phyloP scores from a whole-genome alignment of 1,140 invertebrate genomes.

The Trichogramma pretiosum region DNA sequence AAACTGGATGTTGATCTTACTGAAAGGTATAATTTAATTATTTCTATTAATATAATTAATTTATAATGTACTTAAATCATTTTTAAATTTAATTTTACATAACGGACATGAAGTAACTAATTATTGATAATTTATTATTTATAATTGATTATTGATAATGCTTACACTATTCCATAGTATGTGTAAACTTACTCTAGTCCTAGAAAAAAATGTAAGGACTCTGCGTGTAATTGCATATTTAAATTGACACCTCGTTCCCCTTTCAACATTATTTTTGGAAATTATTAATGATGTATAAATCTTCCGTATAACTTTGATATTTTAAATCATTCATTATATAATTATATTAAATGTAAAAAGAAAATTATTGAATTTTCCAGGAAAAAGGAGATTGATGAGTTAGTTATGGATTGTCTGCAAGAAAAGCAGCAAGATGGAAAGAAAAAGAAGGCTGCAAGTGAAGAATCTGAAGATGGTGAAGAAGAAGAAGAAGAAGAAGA shows the following conservation, averaged over 20 bases:
- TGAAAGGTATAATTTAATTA: conserved; percentile 42
- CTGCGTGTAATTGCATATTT: conserved; percentile 31
- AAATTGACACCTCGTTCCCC: conserved; percentile 40
- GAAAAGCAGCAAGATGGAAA: conserved; percentile 26
- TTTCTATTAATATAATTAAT: background rate
- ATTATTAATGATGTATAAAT: too few species aligned
- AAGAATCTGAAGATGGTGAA: conserved; percentile 53
- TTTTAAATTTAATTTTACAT: too few species aligned
- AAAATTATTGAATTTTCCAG: conserved; percentile 36
- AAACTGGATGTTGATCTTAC: conserved; percentile 69
- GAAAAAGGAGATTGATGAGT: conserved; percentile 74
- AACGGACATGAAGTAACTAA: too few species aligned
- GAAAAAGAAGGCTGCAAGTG: conserved; percentile 47
- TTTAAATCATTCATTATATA: too few species aligned
- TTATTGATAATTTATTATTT: background rate
- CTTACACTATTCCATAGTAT: background rate
- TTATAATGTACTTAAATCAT: background rate
- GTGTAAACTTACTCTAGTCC: conserved; percentile 16
- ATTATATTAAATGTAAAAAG: background rate
- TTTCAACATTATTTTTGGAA: conserved; percentile 31
- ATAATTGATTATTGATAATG: too few species aligned
- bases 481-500: conserved; percentile 55
- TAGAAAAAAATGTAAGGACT: conserved; percentile 37
- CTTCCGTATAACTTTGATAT: too few species aligned
- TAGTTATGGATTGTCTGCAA: conserved; percentile 67